phyloP scores from a whole-genome alignment of 2,888 invertebrate genomes.

The Mellilla xanthometata region DNA sequence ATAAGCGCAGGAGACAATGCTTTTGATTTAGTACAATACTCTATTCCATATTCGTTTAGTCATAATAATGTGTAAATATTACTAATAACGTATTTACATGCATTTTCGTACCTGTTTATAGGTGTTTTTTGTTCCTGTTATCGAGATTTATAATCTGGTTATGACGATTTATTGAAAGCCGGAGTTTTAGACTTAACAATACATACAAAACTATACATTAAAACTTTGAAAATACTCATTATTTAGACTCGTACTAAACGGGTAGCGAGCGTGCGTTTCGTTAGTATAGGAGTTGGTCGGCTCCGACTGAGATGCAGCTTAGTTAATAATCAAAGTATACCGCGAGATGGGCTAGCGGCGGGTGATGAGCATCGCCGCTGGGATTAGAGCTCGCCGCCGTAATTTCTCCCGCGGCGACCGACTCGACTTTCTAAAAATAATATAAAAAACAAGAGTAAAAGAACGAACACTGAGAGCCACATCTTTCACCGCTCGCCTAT shows the following conservation, averaged over 20 bases:
- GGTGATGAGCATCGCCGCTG: conserved; percentile 62
- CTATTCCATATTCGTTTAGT: conserved; percentile 32
- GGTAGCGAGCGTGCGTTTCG: conserved; percentile 11
- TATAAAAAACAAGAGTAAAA: conserved; percentile 69
- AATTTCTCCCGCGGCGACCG: conserved; percentile 77
- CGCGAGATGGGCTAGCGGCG: conserved; percentile 63
- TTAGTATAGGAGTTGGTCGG: conserved; percentile 11
- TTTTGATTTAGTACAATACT: conserved; percentile 49
- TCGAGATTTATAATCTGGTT: conserved; percentile 11
- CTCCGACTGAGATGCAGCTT: conserved; percentile 24
- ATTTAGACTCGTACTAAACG: conserved; percentile 11
- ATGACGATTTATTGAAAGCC: conserved; percentile 5
- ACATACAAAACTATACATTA: conserved; percentile 6
- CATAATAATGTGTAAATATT: conserved; percentile 31
- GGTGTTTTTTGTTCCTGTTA: conserved; percentile 46
- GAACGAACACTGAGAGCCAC: conserved; percentile 70
- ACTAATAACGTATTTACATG: conserved; percentile 43
- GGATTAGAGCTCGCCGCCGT: conserved; percentile 65
- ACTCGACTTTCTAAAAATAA: conserved; percentile 81
- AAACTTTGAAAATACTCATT: conserved; percentile 7
- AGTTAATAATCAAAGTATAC: conserved; percentile 39
- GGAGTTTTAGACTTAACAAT: background rate
- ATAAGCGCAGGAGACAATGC: conserved; percentile 67
- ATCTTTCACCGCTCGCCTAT: conserved; percentile 78
- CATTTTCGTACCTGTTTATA: conserved; percentile 49